phyloP scores from a whole-genome alignment of 2,113 vertebrate species.

The Prunella fulvescens region DNA sequence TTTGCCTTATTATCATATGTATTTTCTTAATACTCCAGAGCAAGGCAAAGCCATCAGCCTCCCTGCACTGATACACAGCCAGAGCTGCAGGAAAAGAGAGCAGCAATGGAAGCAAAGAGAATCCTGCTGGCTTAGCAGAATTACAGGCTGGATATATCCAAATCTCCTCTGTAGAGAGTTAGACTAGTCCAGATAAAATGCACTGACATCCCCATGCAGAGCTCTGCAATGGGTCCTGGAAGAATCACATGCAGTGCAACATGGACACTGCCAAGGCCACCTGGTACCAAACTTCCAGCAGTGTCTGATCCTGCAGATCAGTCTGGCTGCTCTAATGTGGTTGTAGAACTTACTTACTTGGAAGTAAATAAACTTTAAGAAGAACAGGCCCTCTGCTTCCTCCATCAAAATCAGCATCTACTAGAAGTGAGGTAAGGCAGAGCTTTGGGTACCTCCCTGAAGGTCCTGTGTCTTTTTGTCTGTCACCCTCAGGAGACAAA shows the following conservation, averaged over 20 bases:
- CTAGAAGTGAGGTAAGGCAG: not conserved
- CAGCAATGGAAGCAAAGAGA: not conserved
- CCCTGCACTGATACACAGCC: not conserved
- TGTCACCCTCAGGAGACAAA: not conserved
- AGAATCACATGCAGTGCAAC: not conserved
- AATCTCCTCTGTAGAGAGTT: not conserved
- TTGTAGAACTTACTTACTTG: not conserved
- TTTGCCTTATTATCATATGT: not conserved
- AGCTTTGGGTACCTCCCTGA: not conserved
- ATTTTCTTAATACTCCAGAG: not conserved
- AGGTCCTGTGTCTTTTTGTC: not conserved
- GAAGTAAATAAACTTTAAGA: not conserved
- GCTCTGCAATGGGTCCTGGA: not conserved
- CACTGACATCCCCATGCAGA: not conserved
- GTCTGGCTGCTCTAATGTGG: not conserved
- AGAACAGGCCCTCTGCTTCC: not conserved
- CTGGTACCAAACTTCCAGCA: not conserved
- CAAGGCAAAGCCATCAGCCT: not conserved
- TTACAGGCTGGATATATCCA: not conserved
- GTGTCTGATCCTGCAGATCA: not conserved
- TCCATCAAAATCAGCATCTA: not conserved
- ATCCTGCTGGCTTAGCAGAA: rapidly evolving
- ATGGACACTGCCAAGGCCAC: rapidly evolving
- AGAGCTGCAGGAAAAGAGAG: not conserved
- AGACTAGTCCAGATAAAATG: not conserved